Evolutionary conservation across 1,140 invertebrate species (phyloP).

Genomic region (Sitobion miscanthi): DNA sequence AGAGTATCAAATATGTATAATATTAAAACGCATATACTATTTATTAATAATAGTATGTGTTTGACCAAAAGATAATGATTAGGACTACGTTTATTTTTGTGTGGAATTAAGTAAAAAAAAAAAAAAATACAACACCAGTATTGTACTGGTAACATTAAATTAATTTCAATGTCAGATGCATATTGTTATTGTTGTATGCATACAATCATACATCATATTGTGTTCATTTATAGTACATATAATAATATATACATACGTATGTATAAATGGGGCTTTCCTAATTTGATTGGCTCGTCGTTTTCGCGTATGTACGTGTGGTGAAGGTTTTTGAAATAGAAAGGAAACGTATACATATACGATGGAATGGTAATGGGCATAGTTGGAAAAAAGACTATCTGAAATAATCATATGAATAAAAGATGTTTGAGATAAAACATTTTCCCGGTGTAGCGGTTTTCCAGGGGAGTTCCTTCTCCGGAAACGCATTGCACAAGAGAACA

Average conservation of each 20-base stretch:
- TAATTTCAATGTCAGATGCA: background rate
- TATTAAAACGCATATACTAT: background rate
- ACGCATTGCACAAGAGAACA: background rate
- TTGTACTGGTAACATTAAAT: background rate
- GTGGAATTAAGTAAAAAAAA: background rate
- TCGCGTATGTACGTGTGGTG: background rate
- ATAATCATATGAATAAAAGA: conserved; percentile 55
- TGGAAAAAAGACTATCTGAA: background rate
- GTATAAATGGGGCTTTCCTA: background rate
- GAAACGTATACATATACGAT: conserved; percentile 6
- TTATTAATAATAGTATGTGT: background rate
- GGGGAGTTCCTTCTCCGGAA: background rate
- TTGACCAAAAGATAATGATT: background rate
- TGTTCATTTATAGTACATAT: background rate
- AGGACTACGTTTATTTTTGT: background rate
- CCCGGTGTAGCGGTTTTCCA: background rate
- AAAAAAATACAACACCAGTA: background rate
- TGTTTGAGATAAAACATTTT: conserved; percentile 51
- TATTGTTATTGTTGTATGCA: background rate
- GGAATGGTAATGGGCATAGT: conserved; percentile 15
- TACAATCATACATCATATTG: background rate
- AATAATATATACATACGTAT: background rate
- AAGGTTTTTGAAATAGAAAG: background rate
- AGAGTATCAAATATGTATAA: background rate
- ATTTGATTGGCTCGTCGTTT: conserved; percentile 33